These are phyloP conservation scores for Lateolabrax maculatus DNA, from an alignment of 2,797 vertebrate species.

Conservation along the genomic window DNA sequence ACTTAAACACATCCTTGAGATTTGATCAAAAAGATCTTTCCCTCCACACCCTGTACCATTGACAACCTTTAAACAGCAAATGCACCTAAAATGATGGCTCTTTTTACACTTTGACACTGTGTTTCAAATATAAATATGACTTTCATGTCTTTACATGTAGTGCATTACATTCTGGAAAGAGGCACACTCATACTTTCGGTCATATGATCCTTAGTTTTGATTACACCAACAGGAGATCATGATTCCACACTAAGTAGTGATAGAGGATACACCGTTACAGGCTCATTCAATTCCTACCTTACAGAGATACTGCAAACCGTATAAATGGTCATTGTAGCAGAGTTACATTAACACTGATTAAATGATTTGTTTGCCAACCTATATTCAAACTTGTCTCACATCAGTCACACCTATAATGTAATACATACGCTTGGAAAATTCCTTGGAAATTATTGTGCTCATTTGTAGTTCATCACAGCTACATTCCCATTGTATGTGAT, in stretches of 20 bases:
- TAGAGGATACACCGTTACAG: slow-evolving; percentile 41
- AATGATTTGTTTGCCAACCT: slow-evolving; percentile 50
- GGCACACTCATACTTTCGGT: slow-evolving; percentile 41
- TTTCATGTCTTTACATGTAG: slow-evolving; percentile 59
- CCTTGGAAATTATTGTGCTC: background rate
- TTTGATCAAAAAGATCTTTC: slow-evolving; percentile 35
- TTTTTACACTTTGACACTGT: slow-evolving; percentile 42
- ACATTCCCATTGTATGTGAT: slow-evolving; percentile 13
- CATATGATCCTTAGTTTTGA: slow-evolving; percentile 29
- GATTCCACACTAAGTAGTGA: slow-evolving; percentile 51
- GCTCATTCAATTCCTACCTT: slow-evolving; percentile 45
- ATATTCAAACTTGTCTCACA: slow-evolving; percentile 75
- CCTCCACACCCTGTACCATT: slow-evolving; percentile 18
- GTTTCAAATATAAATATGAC: slow-evolving; percentile 70
- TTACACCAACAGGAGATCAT: slow-evolving; percentile 35
- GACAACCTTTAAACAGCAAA: slow-evolving; percentile 43
- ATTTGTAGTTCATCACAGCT: slow-evolving; percentile 11
- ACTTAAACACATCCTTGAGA: slow-evolving; percentile 34
- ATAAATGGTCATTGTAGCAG: slow-evolving; percentile 51
- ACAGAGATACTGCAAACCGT: slow-evolving; percentile 47
- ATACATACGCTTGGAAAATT: slow-evolving; percentile 31
- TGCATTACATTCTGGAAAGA: slow-evolving; percentile 62
- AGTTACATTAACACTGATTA: slow-evolving; percentile 67
- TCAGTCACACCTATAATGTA: slow-evolving; percentile 61
- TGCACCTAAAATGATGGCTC: slow-evolving; percentile 37